phyloP scores from a whole-genome alignment of 2,113 vertebrate genomes.

The Eudyptes chrysolophus region DNA sequence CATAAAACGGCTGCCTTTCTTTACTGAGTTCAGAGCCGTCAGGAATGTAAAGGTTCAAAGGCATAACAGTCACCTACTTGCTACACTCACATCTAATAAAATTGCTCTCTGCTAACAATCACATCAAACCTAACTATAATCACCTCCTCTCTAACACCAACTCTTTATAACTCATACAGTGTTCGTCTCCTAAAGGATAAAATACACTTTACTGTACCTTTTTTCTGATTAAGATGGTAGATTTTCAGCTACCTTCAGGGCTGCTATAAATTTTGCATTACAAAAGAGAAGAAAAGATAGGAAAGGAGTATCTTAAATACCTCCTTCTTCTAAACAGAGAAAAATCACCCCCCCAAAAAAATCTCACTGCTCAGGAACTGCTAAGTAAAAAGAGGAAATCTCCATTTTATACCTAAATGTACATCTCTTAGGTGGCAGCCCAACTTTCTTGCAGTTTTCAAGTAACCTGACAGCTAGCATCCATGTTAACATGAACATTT shows the following conservation, averaged over 20 bases:
- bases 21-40: not conserved
- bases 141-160: not conserved
- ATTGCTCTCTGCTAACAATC: not conserved
- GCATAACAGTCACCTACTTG: not conserved
- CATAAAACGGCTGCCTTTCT: not conserved
- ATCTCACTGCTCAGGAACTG: not conserved
- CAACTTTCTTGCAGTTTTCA: not conserved
- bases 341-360: not conserved
- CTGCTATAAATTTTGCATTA: not conserved
- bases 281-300: not conserved
- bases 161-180: not conserved
- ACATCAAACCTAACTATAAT: not conserved
- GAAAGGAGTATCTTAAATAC: not conserved
- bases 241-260: not conserved
- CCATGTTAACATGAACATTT: not conserved
- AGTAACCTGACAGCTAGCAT: not conserved
- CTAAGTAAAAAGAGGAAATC: not conserved
- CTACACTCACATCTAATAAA: not conserved
- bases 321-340: not conserved
- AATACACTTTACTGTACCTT: not conserved
- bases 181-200: not conserved
- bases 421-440: not conserved
- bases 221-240: not conserved
- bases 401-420: not conserved
- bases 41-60: not conserved